phyloP scores from a whole-genome alignment of 2,797 vertebrate species.

The Streptopelia turtur region DNA sequence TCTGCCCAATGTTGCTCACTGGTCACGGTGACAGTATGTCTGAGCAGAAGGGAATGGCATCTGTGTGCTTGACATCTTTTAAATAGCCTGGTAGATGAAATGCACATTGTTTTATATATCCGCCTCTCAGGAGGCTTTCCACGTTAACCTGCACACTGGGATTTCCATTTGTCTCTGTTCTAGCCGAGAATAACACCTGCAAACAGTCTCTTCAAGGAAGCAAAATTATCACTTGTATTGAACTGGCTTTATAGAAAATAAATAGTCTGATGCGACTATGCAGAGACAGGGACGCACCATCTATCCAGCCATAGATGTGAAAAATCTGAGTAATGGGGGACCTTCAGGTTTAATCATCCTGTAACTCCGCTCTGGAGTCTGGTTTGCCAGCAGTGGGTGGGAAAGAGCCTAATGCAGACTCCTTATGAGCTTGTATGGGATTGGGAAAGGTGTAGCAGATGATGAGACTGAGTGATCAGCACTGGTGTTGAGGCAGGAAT shows the following conservation, averaged over 20 bases:
- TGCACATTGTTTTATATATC: background rate
- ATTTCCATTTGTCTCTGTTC: background rate
- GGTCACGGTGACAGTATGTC: background rate
- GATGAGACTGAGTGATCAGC: background rate
- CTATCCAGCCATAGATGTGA: background rate
- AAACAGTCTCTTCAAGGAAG: background rate
- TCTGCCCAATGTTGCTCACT: background rate
- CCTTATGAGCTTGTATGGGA: accelerated
- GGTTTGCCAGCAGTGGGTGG: background rate
- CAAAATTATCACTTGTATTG: background rate
- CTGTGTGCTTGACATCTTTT: background rate
- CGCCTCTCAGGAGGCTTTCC: background rate
- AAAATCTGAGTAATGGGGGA: background rate
- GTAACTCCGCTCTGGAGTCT: background rate
- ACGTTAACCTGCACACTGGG: background rate
- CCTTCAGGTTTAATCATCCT: background rate
- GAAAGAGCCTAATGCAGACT: background rate
- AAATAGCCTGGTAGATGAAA: background rate
- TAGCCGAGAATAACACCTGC: background rate
- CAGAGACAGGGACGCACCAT: background rate
- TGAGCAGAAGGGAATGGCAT: background rate
- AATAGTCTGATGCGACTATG: background rate
- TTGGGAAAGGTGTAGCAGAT: background rate
- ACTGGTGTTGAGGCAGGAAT: background rate
- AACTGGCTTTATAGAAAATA: background rate